These are phyloP conservation scores for Dendrocincla tyrannina DNA, from an alignment of 2,797 vertebrate species.

Conservation along the genomic window DNA sequence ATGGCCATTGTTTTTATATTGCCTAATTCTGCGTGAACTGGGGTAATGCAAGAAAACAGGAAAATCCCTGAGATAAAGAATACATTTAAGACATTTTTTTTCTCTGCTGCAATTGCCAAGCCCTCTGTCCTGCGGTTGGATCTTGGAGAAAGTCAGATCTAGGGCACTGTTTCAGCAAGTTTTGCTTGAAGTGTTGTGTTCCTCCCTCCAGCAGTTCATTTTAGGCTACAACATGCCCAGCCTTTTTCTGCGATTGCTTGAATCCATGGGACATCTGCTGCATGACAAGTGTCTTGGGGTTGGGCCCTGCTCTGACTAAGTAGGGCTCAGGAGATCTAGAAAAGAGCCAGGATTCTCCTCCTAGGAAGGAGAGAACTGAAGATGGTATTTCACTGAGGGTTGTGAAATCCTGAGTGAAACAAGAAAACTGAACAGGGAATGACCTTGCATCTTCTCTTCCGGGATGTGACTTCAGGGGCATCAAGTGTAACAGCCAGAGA, in stretches of 20 bases:
- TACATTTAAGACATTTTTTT: not conserved
- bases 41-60: not conserved
- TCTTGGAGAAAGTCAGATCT: not conserved
- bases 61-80: not conserved
- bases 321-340: not conserved
- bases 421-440: not conserved
- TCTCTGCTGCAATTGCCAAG: not conserved
- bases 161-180: not conserved
- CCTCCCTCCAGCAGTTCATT: not conserved
- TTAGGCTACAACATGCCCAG: not conserved
- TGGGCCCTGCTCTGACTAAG: not conserved
- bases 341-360: not conserved
- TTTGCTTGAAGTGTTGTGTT: not conserved
- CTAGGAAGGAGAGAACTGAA: not conserved
- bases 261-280: not conserved
- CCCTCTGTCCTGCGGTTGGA: not conserved
- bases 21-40: not conserved
- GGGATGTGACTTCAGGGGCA: not conserved
- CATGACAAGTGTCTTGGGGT: not conserved
- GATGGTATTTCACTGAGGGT: not conserved
- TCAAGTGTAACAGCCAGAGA: not conserved
- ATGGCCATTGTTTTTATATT: not conserved
- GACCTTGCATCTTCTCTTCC: rapidly evolving
- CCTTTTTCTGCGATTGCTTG: not conserved
- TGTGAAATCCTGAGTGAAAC: not conserved